Conservation (phyloP, 2,888 invertebrate genomes). For the Lasioglossum oenotherae region DNA sequence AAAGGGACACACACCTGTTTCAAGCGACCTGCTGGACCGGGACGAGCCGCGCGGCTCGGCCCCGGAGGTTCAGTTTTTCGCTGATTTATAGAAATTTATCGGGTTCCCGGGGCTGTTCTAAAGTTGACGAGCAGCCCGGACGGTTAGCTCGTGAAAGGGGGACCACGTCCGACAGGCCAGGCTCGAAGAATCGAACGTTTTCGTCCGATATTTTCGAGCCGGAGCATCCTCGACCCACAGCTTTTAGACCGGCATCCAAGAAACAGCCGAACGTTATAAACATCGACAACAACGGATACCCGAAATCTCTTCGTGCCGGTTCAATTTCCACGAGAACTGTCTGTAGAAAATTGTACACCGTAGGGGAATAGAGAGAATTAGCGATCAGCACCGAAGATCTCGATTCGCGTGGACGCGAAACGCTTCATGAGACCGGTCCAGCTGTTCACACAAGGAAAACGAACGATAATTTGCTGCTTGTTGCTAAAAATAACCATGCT, state of each 20-base stretch:
- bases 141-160: constrained; percentile 10
- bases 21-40: constrained; percentile 42
- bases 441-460: constrained; percentile 3
- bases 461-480: constrained; percentile 7
- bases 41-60: constrained; percentile 16
- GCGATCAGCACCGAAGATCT: neutral
- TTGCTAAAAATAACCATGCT: constrained; percentile 6
- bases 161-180: neutral
- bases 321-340: neutral
- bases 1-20: constrained; percentile 49
- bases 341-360: neutral
- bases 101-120: constrained; percentile 26
- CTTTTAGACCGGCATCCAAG: neutral
- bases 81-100: constrained; percentile 56
- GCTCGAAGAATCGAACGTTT: constrained; percentile 12
- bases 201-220: constrained; percentile 15
- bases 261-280: neutral
- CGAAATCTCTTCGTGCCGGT: neutral
- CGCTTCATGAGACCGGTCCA: neutral
- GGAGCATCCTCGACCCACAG: neutral
- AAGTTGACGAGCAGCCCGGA: constrained; percentile 7
- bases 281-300: neutral
- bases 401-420: constrained; percentile 3
- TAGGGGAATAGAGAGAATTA: neutral
- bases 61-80: constrained; percentile 35